Base-by-base conservation (phyloP, 2,113 vertebrate species). In the Australoheros scitulus region DNA sequence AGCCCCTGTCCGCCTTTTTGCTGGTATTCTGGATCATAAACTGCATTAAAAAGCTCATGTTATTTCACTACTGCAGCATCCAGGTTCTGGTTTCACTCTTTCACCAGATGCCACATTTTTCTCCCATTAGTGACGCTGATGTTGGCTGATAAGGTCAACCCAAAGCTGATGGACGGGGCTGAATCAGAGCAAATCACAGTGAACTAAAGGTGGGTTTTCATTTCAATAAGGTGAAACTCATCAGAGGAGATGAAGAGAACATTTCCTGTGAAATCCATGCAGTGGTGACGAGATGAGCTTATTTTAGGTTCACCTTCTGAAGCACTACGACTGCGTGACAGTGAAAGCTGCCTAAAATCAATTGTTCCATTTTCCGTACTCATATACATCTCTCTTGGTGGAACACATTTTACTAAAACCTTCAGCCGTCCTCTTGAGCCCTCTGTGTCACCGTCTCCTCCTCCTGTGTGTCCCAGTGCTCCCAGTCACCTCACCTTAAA, bases 401-500 rank as follows among this genome's bases (percentile, higher is more conserved):
- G 55, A 74, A 79, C 61, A 32, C 65, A 56, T 88, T 82, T 88
- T 82, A 86, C 85, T 88, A 80, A 90, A 83, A 47, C 79, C 61
- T 34, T 41, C 29, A 6, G 22, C 9, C 5, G 9, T 60, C 80
- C 55, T 77, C 43, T 55, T 58, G 63, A 89, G 86, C 83, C 61
- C 76, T 0, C 20, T n/a, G 1, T 74, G 84, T 78, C 84, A 29
- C 32, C 2, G 56, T 5, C 83, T 74, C 63, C 84, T 64, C 86
- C 82, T 24, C 58, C 65, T 52, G 36, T 17, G 80, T 0, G 17
- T 70, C 84, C 88, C 86, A 77, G 29, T 64, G 36, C 92, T 65
- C 76, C 52, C 82, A 32, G 72, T 64, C 90, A 55, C 84, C 93
- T 96, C 95, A 95, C 95, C 95, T 97, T 96, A 96, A 97, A 96